Evolutionary conservation across 1,140 invertebrate species (phyloP).

Genomic region (Solenopsis invicta): DNA sequence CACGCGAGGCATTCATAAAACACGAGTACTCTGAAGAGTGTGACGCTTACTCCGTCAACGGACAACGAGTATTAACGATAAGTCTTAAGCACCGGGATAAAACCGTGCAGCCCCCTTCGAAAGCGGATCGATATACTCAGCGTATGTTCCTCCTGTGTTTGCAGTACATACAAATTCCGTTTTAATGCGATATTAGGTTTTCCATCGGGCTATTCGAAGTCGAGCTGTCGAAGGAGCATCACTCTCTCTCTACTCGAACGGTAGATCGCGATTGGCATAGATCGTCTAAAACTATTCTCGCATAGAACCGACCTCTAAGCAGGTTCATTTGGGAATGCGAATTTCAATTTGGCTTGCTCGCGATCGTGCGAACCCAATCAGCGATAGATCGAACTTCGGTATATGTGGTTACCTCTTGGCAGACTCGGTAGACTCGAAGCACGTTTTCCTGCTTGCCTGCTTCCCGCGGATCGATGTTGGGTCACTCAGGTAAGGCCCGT

Average conservation of each 20-base stretch:
- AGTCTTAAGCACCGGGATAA: conserved; percentile 42
- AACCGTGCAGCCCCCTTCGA: neutral
- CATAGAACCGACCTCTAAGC: conserved; percentile 17
- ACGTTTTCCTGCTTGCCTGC: conserved; percentile 47
- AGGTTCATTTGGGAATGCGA: conserved; percentile 55
- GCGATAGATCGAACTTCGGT: conserved; percentile 39
- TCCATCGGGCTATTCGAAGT: neutral
- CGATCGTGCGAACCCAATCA: conserved; percentile 66
- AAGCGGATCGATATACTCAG: conserved; percentile 24
- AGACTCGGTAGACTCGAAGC: neutral
- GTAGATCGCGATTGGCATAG: neutral
- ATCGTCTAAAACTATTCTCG: neutral
- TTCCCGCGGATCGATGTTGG: conserved; percentile 1
- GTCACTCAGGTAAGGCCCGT: conserved; percentile 35
- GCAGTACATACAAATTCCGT: conserved; percentile 16
- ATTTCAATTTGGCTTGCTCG: conserved; percentile 67
- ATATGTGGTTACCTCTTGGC: conserved; percentile 16
- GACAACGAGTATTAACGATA: conserved; percentile 53
- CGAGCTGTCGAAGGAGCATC: neutral
- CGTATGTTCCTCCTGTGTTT: neutral
- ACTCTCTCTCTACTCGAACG: neutral
- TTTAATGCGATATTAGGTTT: conserved; percentile 46
- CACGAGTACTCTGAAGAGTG: conserved; percentile 3
- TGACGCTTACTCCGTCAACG: conserved; percentile 31
- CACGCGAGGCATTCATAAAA: conserved; percentile 42